Base-by-base conservation (phyloP, 1,140 invertebrate genomes). In the Euschistus heros region DNA sequence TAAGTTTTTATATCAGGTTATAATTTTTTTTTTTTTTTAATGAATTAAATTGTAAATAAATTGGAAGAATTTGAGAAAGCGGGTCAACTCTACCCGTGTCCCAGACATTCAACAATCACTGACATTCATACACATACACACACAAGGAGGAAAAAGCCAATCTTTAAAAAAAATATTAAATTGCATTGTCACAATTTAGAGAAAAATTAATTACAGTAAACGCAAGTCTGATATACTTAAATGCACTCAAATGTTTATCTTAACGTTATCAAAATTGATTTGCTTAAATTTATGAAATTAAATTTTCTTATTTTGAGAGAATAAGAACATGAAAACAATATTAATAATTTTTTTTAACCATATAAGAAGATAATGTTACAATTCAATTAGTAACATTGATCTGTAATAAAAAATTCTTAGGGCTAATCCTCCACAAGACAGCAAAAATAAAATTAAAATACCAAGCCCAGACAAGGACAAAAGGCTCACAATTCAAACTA, bases 381-480 rank as follows among this genome's bases (percentile, higher is more conserved):
- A 20, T 50, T 50, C 2, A 50, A 50, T 20, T 8, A 50, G 47
- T 37, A 37, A 37, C 33, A 37, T 37, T 37, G 33, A 37, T 50
- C 47, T 50, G 47, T 20, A 13, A 13, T 20, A 18, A 18, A 7
- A 50, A 50, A 50, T 50, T 50, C 10, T 50, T 50, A 20, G n/a
- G 54, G 54, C 54, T 26, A 57, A 57, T 57, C 54, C 54, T 57
- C 54, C 54, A 57, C 33, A 50, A 57, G 54, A 57, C 54, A 57
- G 22, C 18, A 20, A 27, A 57, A 57, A 24, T 37, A 37, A 37
- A 37, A 37, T 10, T 6, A 10, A 10, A 37, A 18, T 27, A 57
- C 24, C 54, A 57, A 57, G 54, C 54, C 54, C 54, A 26, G 54
- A 57, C 54, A 57, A 57, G 54, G 54, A 57, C 54, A 57, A 57